Evolutionary conservation across 2,113 vertebrate genomes (phyloP), one percentile per base, ranked within the genome.

Genomic region (Nothoprocta perdicaria): DNA sequence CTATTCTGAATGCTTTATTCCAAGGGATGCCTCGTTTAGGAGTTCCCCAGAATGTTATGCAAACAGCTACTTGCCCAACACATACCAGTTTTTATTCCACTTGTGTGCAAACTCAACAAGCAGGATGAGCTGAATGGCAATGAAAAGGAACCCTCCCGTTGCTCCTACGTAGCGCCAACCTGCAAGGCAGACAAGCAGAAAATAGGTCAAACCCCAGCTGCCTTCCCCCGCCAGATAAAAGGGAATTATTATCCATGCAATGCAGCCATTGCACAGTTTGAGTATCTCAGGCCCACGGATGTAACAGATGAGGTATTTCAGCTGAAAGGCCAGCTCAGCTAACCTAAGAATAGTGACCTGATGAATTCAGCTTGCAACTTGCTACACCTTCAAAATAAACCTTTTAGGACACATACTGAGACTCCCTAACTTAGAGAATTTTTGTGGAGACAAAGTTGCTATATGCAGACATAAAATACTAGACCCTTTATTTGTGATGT

Each of bases 61-160:
- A 91, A 84, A 31, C 41, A 75, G 80, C 38, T 72, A 46, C 12
- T 67, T 86, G 57, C n/a, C 57, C 68, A 69, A 88, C 29, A 97
- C 98, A 93, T 97, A 99, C 99, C 99, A 99, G 96, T 99, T 99
- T 97, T 99, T 99, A 97, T 99, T 99, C 99, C 99, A 99, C 90
- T 99, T 98, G 95, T 99, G 99, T 26, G 99, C 98, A 31, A 99
- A 99, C 94, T 99, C 98, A 96, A 99, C 98, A 79, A 99, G 97
- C 82, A 99, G 94, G 96, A 98, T 97, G 72, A 99, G 98, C 94
- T 99, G 99, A 97, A 99, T 99, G 72, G 98, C 85, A 66, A 99
- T 98, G 94, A 99, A 99, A 62, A 99, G 1, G 94, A 98, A 98
- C 7, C 98, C 98, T 35, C 99, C 98, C 4, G 5, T 4, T 7